Evolutionary conservation across 2,888 invertebrate species (phyloP).

Genomic region (Apamea crenata): DNA sequence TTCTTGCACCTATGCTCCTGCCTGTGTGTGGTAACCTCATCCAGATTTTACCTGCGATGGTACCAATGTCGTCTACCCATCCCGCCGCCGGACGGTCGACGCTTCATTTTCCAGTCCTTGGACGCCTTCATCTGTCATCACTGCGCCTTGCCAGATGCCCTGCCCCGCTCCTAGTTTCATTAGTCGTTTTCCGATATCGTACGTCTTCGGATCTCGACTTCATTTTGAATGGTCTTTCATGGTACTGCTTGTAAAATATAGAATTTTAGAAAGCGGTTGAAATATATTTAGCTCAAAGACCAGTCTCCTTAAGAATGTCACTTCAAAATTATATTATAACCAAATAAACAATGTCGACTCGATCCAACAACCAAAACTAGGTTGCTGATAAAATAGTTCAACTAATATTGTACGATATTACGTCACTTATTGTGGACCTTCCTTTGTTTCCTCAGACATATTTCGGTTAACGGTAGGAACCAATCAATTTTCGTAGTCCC

Average conservation of each 20-base stretch:
- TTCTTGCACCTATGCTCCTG: too few relatives aligned
- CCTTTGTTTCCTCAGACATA: slow-evolving; percentile 80
- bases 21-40: too few relatives aligned
- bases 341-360: slow-evolving; percentile 23
- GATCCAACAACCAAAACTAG: slow-evolving; percentile 58
- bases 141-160: not conserved
- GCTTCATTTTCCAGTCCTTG: not conserved
- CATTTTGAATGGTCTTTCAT: too few relatives aligned
- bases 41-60: too few relatives aligned
- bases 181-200: too few relatives aligned
- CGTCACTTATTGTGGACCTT: slow-evolving; percentile 60
- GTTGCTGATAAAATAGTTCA: slow-evolving; percentile 69
- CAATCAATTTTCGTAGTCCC: slow-evolving; percentile 86
- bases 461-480: slow-evolving; percentile 76
- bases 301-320: not conserved
- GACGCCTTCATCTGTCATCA: not conserved
- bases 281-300: not conserved
- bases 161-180: too few relatives aligned
- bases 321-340: slow-evolving; percentile 13
- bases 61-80: not conserved
- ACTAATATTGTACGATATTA: slow-evolving; percentile 59
- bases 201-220: too few relatives aligned
- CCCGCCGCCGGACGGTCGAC: not conserved
- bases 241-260: not conserved
- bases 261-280: not conserved